These are phyloP conservation scores for Geophilus truncorum DNA, from an alignment of 2,888 invertebrate genomes.

Conservation along the genomic window DNA sequence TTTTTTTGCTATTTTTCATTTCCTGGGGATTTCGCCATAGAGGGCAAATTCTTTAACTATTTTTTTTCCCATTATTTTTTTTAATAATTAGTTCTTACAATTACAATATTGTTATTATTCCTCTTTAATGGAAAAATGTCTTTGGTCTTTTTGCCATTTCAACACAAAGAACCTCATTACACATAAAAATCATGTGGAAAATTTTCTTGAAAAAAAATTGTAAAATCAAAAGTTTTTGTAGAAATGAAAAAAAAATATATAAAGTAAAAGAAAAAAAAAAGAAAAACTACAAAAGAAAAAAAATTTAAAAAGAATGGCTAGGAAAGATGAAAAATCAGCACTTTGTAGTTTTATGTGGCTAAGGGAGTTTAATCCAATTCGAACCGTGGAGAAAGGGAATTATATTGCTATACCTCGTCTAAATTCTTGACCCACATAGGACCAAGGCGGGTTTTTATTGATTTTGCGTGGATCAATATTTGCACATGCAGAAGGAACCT, in stretches of 20 bases:
- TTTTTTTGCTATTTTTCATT: background rate
- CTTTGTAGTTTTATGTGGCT: slow-evolving; percentile 19
- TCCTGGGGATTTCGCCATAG: background rate
- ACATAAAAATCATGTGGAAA: too few relatives aligned
- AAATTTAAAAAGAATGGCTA: too few relatives aligned
- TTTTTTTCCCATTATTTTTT: background rate
- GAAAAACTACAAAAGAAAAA: too few relatives aligned
- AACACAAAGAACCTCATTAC: too few relatives aligned
- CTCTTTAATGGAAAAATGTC: too few relatives aligned
- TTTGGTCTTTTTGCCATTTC: too few relatives aligned
- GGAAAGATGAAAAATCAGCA: slow-evolving; percentile 17
- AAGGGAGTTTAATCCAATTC: slow-evolving; percentile 11
- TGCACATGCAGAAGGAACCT: slow-evolving; percentile 27
- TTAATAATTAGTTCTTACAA: background rate
- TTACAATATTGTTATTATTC: too few relatives aligned
- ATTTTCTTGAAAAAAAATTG: too few relatives aligned
- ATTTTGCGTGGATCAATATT: slow-evolving; percentile 18
- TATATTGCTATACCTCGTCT: slow-evolving; percentile 24
- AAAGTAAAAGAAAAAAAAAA: background rate
- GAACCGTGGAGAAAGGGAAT: background rate
- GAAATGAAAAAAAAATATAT: too few relatives aligned
- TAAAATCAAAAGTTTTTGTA: too few relatives aligned
- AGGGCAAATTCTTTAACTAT: background rate
- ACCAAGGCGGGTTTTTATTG: slow-evolving; percentile 10
- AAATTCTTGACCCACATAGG: slow-evolving; percentile 23